A percentile compares a stretch with the other conserved stretches of the same genome.
phyloP scores from a whole-genome alignment of 1,140 invertebrate genomes.

The Microplitis mediator region DNA sequence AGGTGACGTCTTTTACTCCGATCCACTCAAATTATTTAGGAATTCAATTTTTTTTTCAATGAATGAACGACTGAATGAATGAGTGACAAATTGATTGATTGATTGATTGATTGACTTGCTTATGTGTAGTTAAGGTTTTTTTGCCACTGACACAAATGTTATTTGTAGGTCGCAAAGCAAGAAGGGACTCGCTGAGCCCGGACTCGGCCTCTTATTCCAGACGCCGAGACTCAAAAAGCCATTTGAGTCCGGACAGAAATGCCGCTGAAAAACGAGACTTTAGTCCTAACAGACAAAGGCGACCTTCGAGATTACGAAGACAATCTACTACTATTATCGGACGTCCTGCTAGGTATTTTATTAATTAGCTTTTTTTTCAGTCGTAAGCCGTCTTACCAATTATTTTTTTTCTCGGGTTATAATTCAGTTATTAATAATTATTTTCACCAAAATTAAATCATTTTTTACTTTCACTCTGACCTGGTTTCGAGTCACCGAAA shows the following conservation, averaged over 20 bases:
- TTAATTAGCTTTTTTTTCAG: background rate
- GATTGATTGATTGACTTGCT: too few species aligned
- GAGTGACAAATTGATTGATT: background rate
- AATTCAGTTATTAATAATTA: too few species aligned
- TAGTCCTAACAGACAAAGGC: conserved; percentile 71
- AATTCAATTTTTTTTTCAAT: too few species aligned
- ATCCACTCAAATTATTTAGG: too few species aligned
- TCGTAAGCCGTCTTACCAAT: background rate
- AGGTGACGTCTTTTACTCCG: conserved; percentile 38
- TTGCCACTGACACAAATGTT: background rate
- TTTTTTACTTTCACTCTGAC: too few species aligned
- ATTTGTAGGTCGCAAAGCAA: conserved; percentile 70
- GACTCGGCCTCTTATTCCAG: conserved; percentile 76
- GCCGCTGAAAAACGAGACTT: conserved; percentile 72
- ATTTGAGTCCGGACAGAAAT: conserved; percentile 76
- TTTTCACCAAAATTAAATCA: too few species aligned
- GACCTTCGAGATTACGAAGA: conserved; percentile 70
- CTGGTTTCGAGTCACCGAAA: too few species aligned
- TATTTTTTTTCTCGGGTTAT: background rate
- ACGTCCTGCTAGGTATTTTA: conserved; percentile 52
- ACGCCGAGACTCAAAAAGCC: conserved; percentile 76
- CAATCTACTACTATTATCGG: conserved; percentile 79
- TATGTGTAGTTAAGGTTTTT: background rate
- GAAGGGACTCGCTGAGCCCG: conserved; percentile 84
- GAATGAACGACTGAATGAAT: background rate